Evolutionary conservation across 2,888 invertebrate species (phyloP), one percentile per base, ranked within the genome.

Genomic region (Ophonus ardosiacus): DNA sequence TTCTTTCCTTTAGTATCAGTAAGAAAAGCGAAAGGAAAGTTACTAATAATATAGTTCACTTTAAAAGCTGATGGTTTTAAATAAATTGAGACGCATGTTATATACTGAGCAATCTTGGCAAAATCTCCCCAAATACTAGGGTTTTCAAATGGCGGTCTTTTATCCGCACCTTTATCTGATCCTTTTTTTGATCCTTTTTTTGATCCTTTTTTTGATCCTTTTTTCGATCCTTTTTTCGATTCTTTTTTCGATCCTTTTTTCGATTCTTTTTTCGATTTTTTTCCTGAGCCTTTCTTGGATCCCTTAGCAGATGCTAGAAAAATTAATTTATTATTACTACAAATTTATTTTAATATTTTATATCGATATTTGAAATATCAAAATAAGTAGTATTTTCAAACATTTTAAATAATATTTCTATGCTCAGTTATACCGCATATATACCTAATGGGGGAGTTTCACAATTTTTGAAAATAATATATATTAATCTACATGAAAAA

Each of bases 111-210:
- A 0, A 91, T 68, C 43, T 89, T 87, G 7, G 88, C 87, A 81
- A 90, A 90, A 84, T 90, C 89, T 8, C 88, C 86, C 91, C 91
- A 91, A 57, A 88, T 76, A 18, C 88, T 88, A 5, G 88, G 88
- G 86, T 90, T 89, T 51, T 51, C 43, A 51, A 51, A 51, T 51
- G 43, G 43, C 1, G 43, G 43, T 51, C 43, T 51, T 51, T 8
- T 8, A 0, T 13, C 43, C 10, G 24, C 31, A 31, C 31, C 21
- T 24, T 63, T 63, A 21, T 18, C 21, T 21, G 63, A 21, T 6
- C 68, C 68, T 68, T 63, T 63, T 63, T 61, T 61, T 18, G 59
- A 61, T 17, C 18, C 18, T 17, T 51, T 51, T 4, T 51, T 51
- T 4, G 43, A 51, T 13, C 13, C 43, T 51, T 51, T 18, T 17